Evolutionary conservation across 1,140 invertebrate species (phyloP).

Genomic region (Holotrichia oblita): DNA sequence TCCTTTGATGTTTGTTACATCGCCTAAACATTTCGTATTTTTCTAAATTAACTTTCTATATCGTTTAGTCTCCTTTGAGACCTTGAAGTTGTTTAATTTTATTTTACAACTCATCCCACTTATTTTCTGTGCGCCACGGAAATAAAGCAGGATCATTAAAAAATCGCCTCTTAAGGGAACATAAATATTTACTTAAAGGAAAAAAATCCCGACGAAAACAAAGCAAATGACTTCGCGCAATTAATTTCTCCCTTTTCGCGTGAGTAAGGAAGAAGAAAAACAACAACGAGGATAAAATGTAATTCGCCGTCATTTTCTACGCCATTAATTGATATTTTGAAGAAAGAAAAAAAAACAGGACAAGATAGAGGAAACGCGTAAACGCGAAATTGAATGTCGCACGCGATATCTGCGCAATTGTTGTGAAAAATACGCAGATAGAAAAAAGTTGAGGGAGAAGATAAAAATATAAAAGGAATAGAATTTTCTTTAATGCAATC

Average conservation of each 20-base stretch:
- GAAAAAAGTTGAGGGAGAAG: neutral
- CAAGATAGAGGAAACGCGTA: neutral
- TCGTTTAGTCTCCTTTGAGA: too few relatives aligned
- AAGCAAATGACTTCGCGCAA: too few relatives aligned
- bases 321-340: neutral
- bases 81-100: too few relatives aligned
- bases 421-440: neutral
- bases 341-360: too few relatives aligned
- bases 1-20: too few relatives aligned
- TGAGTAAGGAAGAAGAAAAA: neutral
- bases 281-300: neutral
- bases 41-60: too few relatives aligned
- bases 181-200: neutral
- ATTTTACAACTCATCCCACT: too few relatives aligned
- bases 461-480: neutral
- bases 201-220: neutral
- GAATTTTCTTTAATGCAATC: neutral
- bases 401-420: neutral
- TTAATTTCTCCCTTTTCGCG: neutral
- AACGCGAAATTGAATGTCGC: neutral
- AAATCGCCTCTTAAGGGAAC: neutral
- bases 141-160: neutral
- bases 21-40: too few relatives aligned
- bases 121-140: too few relatives aligned
- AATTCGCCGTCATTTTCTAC: neutral